phyloP scores from a whole-genome alignment of 92 coral and sea anemone genomes.

The Porites evermanni region DNA sequence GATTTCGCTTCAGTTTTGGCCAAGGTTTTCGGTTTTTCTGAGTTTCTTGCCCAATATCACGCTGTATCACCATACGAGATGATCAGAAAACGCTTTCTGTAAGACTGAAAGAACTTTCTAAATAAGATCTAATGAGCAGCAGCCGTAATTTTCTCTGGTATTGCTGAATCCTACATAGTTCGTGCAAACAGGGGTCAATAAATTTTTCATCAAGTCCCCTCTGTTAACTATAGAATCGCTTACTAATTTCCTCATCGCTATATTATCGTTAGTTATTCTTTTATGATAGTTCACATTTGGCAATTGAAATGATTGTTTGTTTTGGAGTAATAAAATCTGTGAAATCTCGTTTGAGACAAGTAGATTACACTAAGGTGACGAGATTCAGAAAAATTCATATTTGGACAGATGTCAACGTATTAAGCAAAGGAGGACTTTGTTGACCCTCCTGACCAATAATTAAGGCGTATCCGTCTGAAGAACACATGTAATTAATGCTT shows the following conservation, averaged over 20 bases:
- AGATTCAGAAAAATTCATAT: background rate
- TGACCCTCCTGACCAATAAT: background rate
- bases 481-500: background rate
- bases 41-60: background rate
- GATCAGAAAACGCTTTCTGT: no score
- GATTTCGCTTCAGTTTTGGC: background rate
- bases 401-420: background rate
- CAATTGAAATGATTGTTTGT: constrained; percentile 11
- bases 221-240: background rate
- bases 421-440: background rate
- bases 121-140: no score
- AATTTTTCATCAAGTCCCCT: background rate
- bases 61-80: no score
- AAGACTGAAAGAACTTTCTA: no score
- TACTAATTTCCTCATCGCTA: background rate
- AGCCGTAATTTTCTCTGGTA: no score
- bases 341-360: background rate
- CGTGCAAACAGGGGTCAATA: background rate
- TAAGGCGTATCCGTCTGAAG: background rate
- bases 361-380: background rate
- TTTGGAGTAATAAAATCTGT: background rate
- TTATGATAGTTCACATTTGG: background rate
- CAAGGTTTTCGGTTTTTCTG: no score
- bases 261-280: constrained; percentile 19
- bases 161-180: background rate